phyloP scores from a whole-genome alignment of 2,113 vertebrate genomes.

The Tachuris rubrigastra region DNA sequence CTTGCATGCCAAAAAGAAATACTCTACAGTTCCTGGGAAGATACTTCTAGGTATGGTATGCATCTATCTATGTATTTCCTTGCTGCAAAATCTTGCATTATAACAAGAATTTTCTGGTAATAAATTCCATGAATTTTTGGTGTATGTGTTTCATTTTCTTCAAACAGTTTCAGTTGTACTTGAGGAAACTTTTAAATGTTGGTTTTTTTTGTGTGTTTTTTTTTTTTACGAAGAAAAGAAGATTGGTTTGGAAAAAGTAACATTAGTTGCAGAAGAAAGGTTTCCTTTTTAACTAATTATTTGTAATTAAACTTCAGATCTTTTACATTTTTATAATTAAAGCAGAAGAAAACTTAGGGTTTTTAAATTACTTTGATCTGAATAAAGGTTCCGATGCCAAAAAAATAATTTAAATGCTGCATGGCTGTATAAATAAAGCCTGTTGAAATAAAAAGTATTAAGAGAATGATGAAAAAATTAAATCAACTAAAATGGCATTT shows the following conservation, averaged over 20 bases:
- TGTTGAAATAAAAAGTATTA: slow-evolving; percentile 34
- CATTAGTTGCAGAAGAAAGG: background rate
- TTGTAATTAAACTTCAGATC: slow-evolving; percentile 12
- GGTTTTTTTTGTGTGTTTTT: background rate
- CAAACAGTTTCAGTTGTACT: background rate
- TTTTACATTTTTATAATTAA: slow-evolving; percentile 1
- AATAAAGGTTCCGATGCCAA: slow-evolving; percentile 21
- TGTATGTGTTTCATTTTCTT: background rate
- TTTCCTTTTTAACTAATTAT: background rate
- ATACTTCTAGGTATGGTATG: background rate
- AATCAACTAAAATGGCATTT: slow-evolving; percentile 55
- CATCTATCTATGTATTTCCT: background rate
- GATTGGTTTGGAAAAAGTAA: background rate
- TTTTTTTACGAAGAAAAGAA: background rate
- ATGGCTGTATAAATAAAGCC: slow-evolving; percentile 24
- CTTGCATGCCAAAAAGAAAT: background rate
- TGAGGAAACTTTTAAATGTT: background rate
- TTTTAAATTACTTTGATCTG: slow-evolving; percentile 23
- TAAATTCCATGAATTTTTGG: background rate
- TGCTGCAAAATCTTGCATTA: background rate
- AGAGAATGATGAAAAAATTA: slow-evolving; percentile 50
- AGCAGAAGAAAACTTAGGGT: background rate
- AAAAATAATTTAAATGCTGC: slow-evolving; percentile 6
- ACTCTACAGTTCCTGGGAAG: background rate
- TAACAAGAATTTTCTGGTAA: background rate